Percentiles rank a stretch among this genome's conserved stretches.
These are phyloP conservation scores for Chymomyza fuscimana DNA, from an alignment of 2,888 invertebrate genomes.

Conservation along the genomic window DNA sequence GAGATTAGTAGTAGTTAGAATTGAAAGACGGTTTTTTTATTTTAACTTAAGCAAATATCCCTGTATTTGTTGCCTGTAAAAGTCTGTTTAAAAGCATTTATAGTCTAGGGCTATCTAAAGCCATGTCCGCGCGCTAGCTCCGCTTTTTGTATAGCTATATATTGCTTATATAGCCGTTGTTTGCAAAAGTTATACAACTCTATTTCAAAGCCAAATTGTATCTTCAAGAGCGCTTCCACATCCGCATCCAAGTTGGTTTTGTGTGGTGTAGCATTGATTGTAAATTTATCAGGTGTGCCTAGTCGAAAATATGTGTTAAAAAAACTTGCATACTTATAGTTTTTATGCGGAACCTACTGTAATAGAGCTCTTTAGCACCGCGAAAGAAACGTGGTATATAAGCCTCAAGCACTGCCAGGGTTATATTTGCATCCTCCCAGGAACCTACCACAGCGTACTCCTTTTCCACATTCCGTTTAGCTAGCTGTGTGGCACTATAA, in stretches of 20 bases:
- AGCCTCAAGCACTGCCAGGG: conserved; percentile 88
- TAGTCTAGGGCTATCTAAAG: conserved; percentile 9
- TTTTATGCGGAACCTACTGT: conserved; percentile 80
- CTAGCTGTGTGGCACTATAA: conserved; percentile 83
- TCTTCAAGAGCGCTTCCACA: conserved; percentile 89
- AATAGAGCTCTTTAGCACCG: conserved; percentile 85
- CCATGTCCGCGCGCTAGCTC: conserved; percentile 20
- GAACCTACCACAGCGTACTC: conserved; percentile 93
- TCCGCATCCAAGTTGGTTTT: conserved; percentile 78
- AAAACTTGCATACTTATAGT: background rate
- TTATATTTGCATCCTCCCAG: conserved; percentile 90
- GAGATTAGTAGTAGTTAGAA: conserved; percentile 60
- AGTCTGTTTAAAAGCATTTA: background rate
- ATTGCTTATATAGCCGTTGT: conserved; percentile 75
- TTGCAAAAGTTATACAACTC: conserved; percentile 75
- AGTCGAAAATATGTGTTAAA: background rate
- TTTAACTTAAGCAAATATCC: background rate
- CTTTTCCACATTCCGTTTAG: conserved; percentile 89
- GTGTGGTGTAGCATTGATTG: conserved; percentile 59
- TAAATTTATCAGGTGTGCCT: conserved; percentile 47
- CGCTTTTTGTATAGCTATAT: conserved; percentile 66
- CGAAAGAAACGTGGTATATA: conserved; percentile 90
- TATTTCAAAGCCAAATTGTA: conserved; percentile 91
- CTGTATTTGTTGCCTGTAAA: background rate
- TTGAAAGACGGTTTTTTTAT: conserved; percentile 29